These are phyloP conservation scores for Hydrozoanthus tunicans DNA, from an alignment of 64 coral and sea anemone genomes.

Conservation along the genomic window DNA sequence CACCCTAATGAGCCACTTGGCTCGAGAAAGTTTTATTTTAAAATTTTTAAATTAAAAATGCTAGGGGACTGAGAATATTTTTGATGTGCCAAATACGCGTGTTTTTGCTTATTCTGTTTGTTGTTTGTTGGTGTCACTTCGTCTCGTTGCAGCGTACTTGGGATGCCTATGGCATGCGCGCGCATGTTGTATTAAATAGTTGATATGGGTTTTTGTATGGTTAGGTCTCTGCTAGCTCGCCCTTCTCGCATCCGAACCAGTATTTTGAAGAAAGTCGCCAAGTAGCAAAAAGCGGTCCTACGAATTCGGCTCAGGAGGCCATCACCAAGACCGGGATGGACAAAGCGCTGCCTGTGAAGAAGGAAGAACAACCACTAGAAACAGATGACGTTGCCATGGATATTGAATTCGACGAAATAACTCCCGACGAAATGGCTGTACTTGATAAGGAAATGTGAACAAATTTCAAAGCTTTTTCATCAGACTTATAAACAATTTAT, in stretches of 20 bases:
- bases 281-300: neutral
- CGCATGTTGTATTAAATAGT: too few species aligned
- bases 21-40: too few species aligned
- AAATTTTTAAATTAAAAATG: too few species aligned
- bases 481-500: too few species aligned
- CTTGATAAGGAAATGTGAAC: conserved; percentile 4
- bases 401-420: conserved; percentile 23
- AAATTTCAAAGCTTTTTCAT: too few species aligned
- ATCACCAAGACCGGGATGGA: conserved; percentile 38
- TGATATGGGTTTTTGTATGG: neutral
- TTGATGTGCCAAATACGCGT: too few species aligned
- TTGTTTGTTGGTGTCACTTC: too few species aligned
- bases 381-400: conserved; percentile 15
- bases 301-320: neutral
- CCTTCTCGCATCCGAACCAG: conserved; percentile 91
- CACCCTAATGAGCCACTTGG: too few species aligned
- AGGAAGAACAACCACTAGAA: conserved; percentile 1
- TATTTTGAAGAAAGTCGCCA: conserved; percentile 93
- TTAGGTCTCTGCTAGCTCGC: conserved; percentile 58
- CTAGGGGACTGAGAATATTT: too few species aligned
- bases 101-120: too few species aligned
- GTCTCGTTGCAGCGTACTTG: too few species aligned
- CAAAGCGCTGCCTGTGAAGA: conserved; percentile 11
- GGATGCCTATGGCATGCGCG: too few species aligned
- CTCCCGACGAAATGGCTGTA: neutral